These are phyloP conservation scores for Drosophila willistoni DNA, from an alignment of 1,140 invertebrate species.

Conservation along the genomic window DNA sequence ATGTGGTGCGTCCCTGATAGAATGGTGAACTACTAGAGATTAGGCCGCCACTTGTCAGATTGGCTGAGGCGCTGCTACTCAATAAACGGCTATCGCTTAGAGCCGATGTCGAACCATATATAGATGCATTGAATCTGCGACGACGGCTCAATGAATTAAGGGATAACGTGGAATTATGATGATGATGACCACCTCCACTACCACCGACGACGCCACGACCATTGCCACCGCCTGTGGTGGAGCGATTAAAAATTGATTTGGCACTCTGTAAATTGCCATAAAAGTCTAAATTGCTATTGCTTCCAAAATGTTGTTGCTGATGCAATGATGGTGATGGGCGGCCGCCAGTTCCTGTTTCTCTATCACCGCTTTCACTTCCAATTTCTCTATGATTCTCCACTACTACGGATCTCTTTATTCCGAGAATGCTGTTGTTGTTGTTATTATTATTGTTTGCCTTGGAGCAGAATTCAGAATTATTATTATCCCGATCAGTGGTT, in stretches of 20 bases:
- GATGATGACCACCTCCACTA: neutral
- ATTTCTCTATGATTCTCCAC: conserved; percentile 41
- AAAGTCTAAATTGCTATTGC: conserved; percentile 68
- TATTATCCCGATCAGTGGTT: conserved; percentile 20
- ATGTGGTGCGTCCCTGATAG: conserved; percentile 91
- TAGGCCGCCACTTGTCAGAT: neutral
- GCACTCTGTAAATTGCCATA: conserved; percentile 72
- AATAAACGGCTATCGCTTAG: conserved; percentile 78
- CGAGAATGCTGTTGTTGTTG: conserved; percentile 31
- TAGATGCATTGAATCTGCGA: conserved; percentile 74
- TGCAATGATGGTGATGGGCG: conserved; percentile 8
- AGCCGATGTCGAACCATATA: conserved; percentile 81
- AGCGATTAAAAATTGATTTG: conserved; percentile 72
- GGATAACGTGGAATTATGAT: conserved; percentile 77
- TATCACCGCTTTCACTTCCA: conserved; percentile 36
- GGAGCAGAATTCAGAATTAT: conserved; percentile 15
- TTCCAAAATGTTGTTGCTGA: conserved; percentile 22
- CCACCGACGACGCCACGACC: neutral
- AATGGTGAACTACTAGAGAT: conserved; percentile 86
- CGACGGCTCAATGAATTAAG: conserved; percentile 67
- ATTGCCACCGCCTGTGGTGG: neutral
- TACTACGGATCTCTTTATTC: neutral
- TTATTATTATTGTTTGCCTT: conserved; percentile 41
- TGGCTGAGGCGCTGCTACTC: conserved; percentile 43
- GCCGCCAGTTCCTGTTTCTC: conserved; percentile 10